Conservation (phyloP, 2,797 vertebrate species). For the Tarsius wallacei region DNA sequence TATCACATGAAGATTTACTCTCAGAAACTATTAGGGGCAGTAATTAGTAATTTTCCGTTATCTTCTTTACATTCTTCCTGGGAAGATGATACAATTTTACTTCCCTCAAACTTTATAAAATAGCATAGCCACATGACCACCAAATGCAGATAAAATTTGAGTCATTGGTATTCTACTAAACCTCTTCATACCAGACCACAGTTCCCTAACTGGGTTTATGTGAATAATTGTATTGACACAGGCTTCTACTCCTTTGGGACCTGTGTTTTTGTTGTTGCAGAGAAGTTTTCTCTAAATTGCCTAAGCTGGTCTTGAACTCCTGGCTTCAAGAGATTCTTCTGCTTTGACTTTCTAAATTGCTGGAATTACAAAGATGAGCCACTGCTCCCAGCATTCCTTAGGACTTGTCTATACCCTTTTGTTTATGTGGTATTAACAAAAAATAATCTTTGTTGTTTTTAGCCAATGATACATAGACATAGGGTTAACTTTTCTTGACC, state of each 20-base stretch:
- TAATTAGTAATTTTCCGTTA: not conserved
- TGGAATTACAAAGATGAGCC: too few species aligned
- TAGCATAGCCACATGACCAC: not conserved
- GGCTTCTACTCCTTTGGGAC: not conserved
- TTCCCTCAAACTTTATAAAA: not conserved
- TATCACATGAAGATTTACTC: not conserved
- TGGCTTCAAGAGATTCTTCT: too few species aligned
- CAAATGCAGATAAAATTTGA: not conserved
- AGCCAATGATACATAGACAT: not conserved
- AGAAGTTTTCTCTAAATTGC: too few species aligned
- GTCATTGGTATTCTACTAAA: not conserved
- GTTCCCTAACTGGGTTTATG: not conserved
- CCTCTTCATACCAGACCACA: not conserved
- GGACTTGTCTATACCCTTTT: not conserved
- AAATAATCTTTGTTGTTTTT: not conserved
- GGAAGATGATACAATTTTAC: not conserved
- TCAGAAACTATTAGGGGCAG: not conserved
- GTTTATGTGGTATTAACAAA: not conserved
- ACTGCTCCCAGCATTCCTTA: too few species aligned
- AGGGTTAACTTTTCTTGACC: not conserved
- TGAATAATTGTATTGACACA: not conserved
- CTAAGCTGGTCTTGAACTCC: too few species aligned
- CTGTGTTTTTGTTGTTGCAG: too few species aligned
- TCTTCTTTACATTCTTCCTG: not conserved
- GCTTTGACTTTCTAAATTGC: too few species aligned